Evolutionary conservation across 2,797 vertebrate species (phyloP), one percentile per base, ranked within the genome.

Genomic region (Macroramphosus scolopax): DNA sequence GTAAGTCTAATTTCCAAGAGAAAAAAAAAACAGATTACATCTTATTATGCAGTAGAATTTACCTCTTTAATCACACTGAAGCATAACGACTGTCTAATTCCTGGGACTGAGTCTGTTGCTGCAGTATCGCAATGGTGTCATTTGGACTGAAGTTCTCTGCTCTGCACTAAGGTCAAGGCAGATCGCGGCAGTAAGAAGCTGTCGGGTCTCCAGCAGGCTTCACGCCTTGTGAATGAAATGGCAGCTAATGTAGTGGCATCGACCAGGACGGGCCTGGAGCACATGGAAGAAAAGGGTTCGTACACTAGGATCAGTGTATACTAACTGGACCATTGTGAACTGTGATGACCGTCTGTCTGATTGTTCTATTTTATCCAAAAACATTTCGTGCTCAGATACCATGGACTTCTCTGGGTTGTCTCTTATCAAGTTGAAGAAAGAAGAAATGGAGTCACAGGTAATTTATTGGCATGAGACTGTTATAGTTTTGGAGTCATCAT

Each of bases 321-420:
- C 1, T 12, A 1, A 22, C 20, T 6, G 20, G 0, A 46, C 14
- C 1, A 30, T 8, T 47, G 18, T 34, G 30, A 29, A 10, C 14
- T 34, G n/a, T 2, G 16, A 2, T 46, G n/a, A n/a, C n/a, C n/a
- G n/a, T n/a, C n/a, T n/a, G n/a, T n/a, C n/a, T n/a, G n/a, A n/a
- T n/a, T n/a, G n/a, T n/a, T n/a, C n/a, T n/a, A n/a, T 57, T 41
- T 26, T 17, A 25, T 32, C 5, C 28, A 8, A 43, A 4, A 37
- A 13, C 8, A 11, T 52, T 28, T 40, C 3, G 5, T 57, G 20
- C 52, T 1, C 80, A 98, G 96, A 96, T 29, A 92, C 94, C 24
- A 96, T 98, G 95, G 95, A 98, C 79, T 98, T 98, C 64, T 98
- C 96, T 0, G 95, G 96, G 39, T 79, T 98, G 91, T 98, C 96